phyloP scores from a whole-genome alignment of 2,888 invertebrate genomes.

The Bhutanitis thaidina region DNA sequence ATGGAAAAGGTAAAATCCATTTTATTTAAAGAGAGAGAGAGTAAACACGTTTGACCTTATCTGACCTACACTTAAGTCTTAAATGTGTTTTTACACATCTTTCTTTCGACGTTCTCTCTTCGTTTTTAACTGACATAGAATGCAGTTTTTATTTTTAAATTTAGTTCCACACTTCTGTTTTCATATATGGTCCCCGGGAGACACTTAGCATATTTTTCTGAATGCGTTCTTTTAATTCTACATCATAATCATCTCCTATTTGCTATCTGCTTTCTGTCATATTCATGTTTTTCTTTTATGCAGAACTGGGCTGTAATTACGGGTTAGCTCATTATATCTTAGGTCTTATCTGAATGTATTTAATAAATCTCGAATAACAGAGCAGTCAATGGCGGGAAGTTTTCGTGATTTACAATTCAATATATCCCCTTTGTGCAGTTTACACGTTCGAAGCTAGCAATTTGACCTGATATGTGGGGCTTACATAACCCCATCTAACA shows the following conservation, averaged over 20 bases:
- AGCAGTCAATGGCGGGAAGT: too few relatives aligned
- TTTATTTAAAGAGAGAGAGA: neutral
- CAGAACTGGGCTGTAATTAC: neutral
- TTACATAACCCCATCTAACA: too few relatives aligned
- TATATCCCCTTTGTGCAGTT: too few relatives aligned
- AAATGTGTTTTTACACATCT: conserved; percentile 6
- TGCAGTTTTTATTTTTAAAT: conserved; percentile 3
- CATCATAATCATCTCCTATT: conserved; percentile 14
- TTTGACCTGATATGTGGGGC: too few relatives aligned
- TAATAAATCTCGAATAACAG: too few relatives aligned
- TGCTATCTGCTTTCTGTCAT: conserved; percentile 8
- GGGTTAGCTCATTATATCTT: too few relatives aligned
- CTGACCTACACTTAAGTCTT: neutral
- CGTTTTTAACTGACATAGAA: neutral
- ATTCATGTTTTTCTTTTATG: conserved; percentile 8
- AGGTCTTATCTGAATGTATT: too few relatives aligned
- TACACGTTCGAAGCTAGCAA: too few relatives aligned
- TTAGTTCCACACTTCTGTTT: conserved; percentile 1
- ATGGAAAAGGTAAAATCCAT: neutral
- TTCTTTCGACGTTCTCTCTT: neutral
- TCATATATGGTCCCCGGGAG: conserved; percentile 7
- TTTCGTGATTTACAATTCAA: too few relatives aligned
- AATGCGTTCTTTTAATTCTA: conserved; percentile 16
- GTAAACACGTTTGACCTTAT: neutral
- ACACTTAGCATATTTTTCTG: conserved; percentile 14